Evolutionary conservation across 2,113 vertebrate genomes (phyloP), one percentile per base, ranked within the genome.

Genomic region (Pangasianodon gigas): DNA sequence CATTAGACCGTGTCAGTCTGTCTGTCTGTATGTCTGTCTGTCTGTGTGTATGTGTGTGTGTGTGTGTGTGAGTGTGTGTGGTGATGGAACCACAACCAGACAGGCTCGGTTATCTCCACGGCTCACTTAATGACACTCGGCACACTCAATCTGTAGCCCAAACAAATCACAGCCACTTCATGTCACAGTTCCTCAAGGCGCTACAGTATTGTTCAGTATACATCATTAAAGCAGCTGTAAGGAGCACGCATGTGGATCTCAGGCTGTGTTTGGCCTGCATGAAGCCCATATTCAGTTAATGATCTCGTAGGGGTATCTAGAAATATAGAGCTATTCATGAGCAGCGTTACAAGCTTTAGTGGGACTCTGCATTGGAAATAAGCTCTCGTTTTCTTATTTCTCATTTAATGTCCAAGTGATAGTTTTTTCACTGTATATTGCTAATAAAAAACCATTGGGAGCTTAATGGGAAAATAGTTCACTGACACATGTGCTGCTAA

Each of bases 51-150:
- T 29, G 83, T 7, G 16, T 52, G 69, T 77, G 48, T 37, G 85
- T 88, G 65, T 52, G 69, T 77, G 48, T 37, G 85, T 88, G 65
- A 41, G 48, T 87, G 75, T 79, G 84, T 29, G 83, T 7, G 16
- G 29, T 46, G 82, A 51, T 11, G 79, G 37, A 74, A 44, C 85
- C 14, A 65, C 5, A 14, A 18, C 77, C 83, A 88, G 86, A 65
- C 85, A 87, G 87, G 86, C 71, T 86, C 29, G 60, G 52, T 91
- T 87, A 89, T 91, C 84, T 88, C 84, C 90, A 87, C 75, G 62
- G 80, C 84, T 89, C 84, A 84, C 89, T 91, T 93, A 91, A 93
- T 90, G 89, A 89, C 88, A 84, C 86, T 88, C 88, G 21, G 82
- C 82, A 80, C 88, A 67, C 89, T 89, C 88, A 90, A 84, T 91